These are phyloP conservation scores for Platorchestia sp. DNA, from an alignment of 1,140 invertebrate species.

Conservation along the genomic window DNA sequence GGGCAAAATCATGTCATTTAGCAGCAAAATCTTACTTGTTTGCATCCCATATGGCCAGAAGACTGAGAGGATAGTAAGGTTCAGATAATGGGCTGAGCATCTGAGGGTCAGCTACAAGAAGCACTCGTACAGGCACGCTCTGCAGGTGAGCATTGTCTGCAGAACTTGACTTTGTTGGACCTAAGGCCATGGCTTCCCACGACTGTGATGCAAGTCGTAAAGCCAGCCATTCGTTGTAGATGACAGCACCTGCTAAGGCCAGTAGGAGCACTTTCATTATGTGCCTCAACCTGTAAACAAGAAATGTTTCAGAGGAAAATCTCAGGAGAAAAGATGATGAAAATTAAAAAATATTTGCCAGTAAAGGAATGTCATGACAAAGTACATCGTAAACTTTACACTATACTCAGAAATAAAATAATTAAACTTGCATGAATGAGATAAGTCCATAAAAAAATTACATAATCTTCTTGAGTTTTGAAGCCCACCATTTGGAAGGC, in stretches of 20 bases:
- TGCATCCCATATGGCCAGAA: constrained; percentile 26
- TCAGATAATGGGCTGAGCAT: constrained; percentile 33
- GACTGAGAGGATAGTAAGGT: constrained; percentile 37
- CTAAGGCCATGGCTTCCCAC: background rate
- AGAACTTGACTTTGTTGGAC: background rate
- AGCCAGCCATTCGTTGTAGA: constrained; percentile 37
- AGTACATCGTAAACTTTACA: background rate
- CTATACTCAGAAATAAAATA: background rate
- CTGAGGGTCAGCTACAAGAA: constrained; percentile 44
- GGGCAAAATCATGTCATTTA: background rate
- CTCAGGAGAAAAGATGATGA: background rate
- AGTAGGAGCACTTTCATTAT: background rate
- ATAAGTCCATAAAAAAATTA: background rate
- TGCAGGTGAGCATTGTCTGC: background rate
- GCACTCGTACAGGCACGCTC: background rate
- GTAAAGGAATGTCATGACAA: background rate
- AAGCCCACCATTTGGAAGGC: too few species aligned
- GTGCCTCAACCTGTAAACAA: constrained; percentile 28
- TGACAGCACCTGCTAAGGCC: background rate
- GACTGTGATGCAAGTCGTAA: background rate
- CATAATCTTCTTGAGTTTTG: background rate
- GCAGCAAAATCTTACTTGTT: background rate
- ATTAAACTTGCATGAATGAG: background rate
- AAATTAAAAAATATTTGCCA: background rate
- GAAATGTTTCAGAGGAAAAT: background rate